Conservation (phyloP, 2,113 vertebrate species). For the Mormyrus lacerda region DNA sequence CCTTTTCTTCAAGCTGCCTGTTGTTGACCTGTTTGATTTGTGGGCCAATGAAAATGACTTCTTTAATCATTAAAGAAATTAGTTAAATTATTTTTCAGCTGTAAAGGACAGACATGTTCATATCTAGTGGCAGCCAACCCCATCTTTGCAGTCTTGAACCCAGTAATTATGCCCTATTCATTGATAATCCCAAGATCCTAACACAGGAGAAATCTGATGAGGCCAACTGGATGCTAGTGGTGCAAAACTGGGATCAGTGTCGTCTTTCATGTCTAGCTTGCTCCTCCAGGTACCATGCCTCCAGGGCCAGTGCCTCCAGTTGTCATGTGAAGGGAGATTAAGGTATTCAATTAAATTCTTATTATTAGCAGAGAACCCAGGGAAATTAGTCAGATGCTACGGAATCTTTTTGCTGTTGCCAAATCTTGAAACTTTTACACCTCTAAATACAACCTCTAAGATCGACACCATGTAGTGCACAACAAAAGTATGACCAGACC, state of each 20-base stretch:
- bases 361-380: neutral
- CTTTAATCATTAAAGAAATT: neutral
- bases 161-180: neutral
- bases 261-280: neutral
- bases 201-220: neutral
- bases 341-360: neutral
- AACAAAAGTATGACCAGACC: neutral
- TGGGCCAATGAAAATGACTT: neutral
- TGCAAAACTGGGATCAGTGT: neutral
- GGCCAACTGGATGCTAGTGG: neutral
- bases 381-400: neutral
- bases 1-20: neutral
- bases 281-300: neutral
- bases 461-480: neutral
- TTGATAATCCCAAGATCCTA: neutral
- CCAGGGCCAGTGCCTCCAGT: neutral
- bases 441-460: neutral
- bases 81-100: neutral
- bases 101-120: neutral
- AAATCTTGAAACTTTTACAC: neutral
- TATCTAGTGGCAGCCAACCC: neutral
- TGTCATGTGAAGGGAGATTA: neutral
- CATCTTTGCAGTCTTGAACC: neutral
- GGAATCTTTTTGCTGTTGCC: neutral
- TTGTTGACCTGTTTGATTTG: neutral